Percentiles rank a stretch among this genome's conserved stretches.
These are phyloP conservation scores for Chelonoidis abingdonii DNA, from an alignment of 2,113 vertebrate species.

Conservation along the genomic window DNA sequence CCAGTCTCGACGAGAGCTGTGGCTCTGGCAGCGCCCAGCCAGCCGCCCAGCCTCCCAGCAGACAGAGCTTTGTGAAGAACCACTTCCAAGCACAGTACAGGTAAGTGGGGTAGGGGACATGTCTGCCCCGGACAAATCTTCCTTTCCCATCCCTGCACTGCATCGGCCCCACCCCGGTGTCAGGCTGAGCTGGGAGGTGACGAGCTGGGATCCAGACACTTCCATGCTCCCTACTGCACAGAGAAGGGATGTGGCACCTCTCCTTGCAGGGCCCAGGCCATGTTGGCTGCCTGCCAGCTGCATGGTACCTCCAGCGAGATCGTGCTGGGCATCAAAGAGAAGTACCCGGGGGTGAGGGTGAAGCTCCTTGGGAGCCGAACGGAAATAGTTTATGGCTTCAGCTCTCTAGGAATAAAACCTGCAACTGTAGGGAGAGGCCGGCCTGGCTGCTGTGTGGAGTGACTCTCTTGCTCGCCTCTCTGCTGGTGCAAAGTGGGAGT, in stretches of 20 bases:
- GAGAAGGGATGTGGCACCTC: neutral
- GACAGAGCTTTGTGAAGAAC: conserved; percentile 93
- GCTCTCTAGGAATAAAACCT: neutral
- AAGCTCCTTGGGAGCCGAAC: neutral
- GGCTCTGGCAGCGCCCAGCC: conserved; percentile 41
- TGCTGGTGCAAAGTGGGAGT: neutral
- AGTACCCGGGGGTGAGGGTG: neutral
- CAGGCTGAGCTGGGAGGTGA: accelerated
- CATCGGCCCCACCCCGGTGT: accelerated
- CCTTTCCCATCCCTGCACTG: neutral
- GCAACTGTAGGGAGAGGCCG: neutral
- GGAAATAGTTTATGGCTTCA: neutral
- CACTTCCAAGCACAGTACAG: conserved; percentile 98
- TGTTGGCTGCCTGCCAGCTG: neutral
- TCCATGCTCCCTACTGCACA: no score
- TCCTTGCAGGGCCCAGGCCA: neutral
- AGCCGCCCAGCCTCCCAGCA: conserved; percentile 53
- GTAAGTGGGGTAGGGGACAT: conserved; percentile 59
- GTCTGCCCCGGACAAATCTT: neutral
- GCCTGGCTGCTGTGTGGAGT: neutral
- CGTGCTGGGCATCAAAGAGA: neutral
- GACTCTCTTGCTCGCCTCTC: neutral
- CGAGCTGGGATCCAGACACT: neutral
- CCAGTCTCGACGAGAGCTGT: conserved; percentile 64
- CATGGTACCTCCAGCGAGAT: neutral